Evolutionary conservation across 2,888 invertebrate species (phyloP), one percentile per base, ranked within the genome.

Genomic region (Tyria jacobaeae): DNA sequence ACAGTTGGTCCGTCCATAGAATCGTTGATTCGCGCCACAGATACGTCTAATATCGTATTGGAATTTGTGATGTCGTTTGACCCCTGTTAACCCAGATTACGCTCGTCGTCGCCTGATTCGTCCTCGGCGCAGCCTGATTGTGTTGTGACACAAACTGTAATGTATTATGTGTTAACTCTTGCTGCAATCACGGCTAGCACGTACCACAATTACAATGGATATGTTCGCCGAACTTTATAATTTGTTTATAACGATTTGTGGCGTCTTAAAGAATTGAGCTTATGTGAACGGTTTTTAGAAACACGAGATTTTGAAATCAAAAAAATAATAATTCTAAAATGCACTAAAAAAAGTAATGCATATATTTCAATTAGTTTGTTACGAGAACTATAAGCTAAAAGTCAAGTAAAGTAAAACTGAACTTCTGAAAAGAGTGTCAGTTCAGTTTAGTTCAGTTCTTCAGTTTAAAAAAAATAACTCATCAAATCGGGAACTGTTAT

Each of bases 1-100:
- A 86, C 71, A 84, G 71, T 70, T 64, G 44, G 87, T 85, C 80
- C 81, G 81, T 83, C 87, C 86, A 83, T 88, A 86, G 88, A 86
- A 85, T 83, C 87, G 89, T 89, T 89, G 92, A 92, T 92, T 92
- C 91, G 89, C 92, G 93, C 92, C 91, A 91, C 92, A 91, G 94
- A 94, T 94, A 92, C 91, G 90, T 94, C 92, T 94, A 94, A 94
- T 94, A 92, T 94, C 94, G 94, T 94, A 94, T 94, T 95, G 95
- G 95, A 95, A 95, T 95, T 94, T 95, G 95, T 95, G 95, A 94
- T 94, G 95, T 94, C 95, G 95, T 95, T 96, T 95, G 95, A 96
- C 95, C 95, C 95, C 95, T 94, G 95, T 96, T 96, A 95, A 96
- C 95, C 95, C 95, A 95, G 95, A 95, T 95, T 95, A 95, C 95